phyloP scores from a whole-genome alignment of 2,888 invertebrate species.

The Stenolophus ochropezus region DNA sequence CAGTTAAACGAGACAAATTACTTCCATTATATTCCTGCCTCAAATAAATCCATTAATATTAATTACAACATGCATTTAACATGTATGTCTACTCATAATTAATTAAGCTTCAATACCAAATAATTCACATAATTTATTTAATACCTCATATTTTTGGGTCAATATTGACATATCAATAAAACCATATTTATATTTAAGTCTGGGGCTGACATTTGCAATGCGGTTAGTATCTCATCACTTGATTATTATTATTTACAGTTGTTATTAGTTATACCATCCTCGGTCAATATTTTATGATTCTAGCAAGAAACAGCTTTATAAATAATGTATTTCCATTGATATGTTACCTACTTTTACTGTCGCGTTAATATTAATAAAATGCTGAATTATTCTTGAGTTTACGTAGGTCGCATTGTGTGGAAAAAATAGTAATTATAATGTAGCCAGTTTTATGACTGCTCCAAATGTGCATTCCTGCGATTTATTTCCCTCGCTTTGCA shows the following conservation, averaged over 20 bases:
- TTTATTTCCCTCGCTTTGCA: constrained; percentile 22
- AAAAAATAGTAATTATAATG: constrained; percentile 1
- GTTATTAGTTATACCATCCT: background rate
- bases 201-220: background rate
- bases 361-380: constrained; percentile 3
- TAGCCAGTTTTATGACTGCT: background rate
- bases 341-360: background rate
- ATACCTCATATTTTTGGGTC: background rate
- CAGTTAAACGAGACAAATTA: background rate
- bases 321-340: constrained; percentile 3
- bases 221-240: background rate
- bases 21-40: background rate
- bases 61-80: background rate
- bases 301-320: background rate
- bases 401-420: background rate
- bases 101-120: background rate
- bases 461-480: constrained; percentile 8
- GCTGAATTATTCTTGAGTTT: background rate
- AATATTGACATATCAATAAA: background rate
- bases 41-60: background rate
- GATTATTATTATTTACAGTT: background rate
- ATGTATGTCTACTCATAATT: background rate
- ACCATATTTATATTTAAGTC: background rate
- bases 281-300: background rate
- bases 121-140: background rate